Evolutionary conservation across 2,797 vertebrate species (phyloP), one percentile per base, ranked within the genome.

Genomic region (Xyrichtys novacula): DNA sequence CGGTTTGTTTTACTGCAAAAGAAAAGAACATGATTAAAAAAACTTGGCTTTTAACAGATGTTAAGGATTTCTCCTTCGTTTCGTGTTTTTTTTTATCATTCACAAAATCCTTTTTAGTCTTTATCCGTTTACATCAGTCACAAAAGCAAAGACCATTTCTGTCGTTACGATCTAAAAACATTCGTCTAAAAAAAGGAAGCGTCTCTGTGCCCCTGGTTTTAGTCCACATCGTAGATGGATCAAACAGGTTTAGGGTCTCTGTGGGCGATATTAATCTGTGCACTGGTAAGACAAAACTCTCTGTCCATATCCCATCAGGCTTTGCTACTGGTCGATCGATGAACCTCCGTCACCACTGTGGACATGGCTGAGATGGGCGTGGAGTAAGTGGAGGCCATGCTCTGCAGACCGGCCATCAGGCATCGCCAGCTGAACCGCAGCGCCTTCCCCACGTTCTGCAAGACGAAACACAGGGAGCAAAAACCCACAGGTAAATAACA

Each of bases 391-490:
- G 89, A 65, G 0, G 95, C 92, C 60, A 97, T 85, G 57, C 76
- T 94, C 80, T 97, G 97, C 28, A 99, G 68, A 28, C 96, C 96
- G 0, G 94, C 74, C 70, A 97, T 60, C 59, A 99, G 36, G 52
- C 96, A 97, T 62, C 75, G 93, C 85, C 96, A 97, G 63, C 94
- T 94, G 86, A 95, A 94, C 10, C 91, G 84, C 75, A 98, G 71
- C 4, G 90, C 95, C 80, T 96, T 96, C 28, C 96, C 90, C 0
- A 96, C 50, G 0, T 98, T 98, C 97, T 98, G 71, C 10, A 34
- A 49, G 15, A 60, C 25, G 61, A 19, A 59, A 3, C 25, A 1
- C 20, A 46, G 50, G 47, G 49, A 31, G 20, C 0, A 25, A 12
- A 49, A 7, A 39, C 19, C 11, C 20, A 46, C 19, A 23, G 43